A percentile compares a stretch with the other conserved stretches of the same genome.
Evolutionary conservation across 2,888 invertebrate species (phyloP).

Genomic region (Balanococcus diminutus): DNA sequence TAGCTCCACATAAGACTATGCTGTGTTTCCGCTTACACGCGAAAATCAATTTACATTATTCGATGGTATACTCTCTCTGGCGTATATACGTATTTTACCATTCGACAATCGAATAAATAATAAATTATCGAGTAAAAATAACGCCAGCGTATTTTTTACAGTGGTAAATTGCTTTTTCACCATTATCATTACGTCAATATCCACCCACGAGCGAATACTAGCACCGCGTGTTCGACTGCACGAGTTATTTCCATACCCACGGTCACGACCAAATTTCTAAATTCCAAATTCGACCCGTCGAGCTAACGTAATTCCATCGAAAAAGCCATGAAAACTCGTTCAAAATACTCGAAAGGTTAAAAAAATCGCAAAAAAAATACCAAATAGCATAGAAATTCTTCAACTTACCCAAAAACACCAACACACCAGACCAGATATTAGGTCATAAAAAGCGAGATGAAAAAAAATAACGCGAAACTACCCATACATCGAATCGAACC

Average conservation of each 20-base stretch:
- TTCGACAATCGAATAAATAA: constrained; percentile 10
- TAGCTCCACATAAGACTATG: too few relatives aligned
- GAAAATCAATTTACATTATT: constrained; percentile 18
- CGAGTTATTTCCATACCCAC: not conserved
- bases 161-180: not conserved
- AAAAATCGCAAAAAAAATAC: not conserved
- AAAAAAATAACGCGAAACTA: not conserved
- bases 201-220: not conserved
- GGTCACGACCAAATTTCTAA: too few relatives aligned
- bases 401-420: not conserved
- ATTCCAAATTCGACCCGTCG: not conserved
- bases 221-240: not conserved
- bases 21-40: not conserved
- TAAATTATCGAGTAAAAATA: constrained; percentile 18
- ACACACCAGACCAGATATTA: not conserved
- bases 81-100: not conserved
- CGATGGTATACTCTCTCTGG: not conserved
- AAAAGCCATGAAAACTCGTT: not conserved
- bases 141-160: not conserved
- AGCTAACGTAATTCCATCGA: not conserved
- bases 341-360: not conserved
- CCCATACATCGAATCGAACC: not conserved
- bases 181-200: not conserved
- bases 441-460: not conserved
- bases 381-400: too few relatives aligned